Evolutionary conservation across 2,113 vertebrate species (phyloP).

Genomic region (Xenopus tropicalis): UCB_Xtro_10.0 CM004450.2:60495001-60495500

Average conservation of each 20-base stretch:
- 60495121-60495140: slow-evolving; percentile 23
- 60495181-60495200: slow-evolving; percentile 17
- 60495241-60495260: slow-evolving; percentile 19
- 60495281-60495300: not conserved
- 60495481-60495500: not conserved
- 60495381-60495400: not conserved
- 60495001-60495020: too few relatives aligned
- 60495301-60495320: slow-evolving; percentile 18
- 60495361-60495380: not conserved
- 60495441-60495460: not conserved
- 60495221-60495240: slow-evolving; percentile 43
- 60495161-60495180: slow-evolving; percentile 8
- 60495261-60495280: slow-evolving; percentile 13
- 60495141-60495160: slow-evolving; percentile 19
- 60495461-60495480: not conserved
- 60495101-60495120: slow-evolving; percentile 7
- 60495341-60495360: not conserved
- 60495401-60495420: not conserved
- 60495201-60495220: slow-evolving; percentile 29
- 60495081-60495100: not conserved
- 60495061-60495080: too few relatives aligned
- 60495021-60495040: too few relatives aligned
- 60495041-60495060: too few relatives aligned
- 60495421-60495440: not conserved
- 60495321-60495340: not conserved